A percentile compares a stretch with the other conserved stretches of the same genome.
phyloP scores from a whole-genome alignment of 1,140 invertebrate genomes.

The Drosophila equinoxialis region DNA sequence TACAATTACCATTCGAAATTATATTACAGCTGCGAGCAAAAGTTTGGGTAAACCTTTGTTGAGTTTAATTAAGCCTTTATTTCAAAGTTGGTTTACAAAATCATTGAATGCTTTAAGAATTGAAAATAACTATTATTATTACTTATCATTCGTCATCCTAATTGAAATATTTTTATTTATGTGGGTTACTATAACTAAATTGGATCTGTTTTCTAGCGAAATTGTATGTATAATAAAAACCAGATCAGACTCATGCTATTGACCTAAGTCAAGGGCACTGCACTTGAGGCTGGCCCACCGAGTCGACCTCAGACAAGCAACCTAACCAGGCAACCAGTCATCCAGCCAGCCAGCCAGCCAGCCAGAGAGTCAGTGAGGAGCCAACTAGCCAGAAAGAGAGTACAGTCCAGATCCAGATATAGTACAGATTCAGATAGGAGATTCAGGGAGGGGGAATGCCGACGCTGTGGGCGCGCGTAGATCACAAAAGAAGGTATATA shows the following conservation, averaged over 20 bases:
- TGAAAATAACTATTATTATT: background rate
- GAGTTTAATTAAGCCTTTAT: too few species aligned
- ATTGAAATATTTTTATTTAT: background rate
- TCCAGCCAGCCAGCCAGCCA: background rate
- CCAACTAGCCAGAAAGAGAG: background rate
- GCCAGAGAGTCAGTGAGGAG: background rate
- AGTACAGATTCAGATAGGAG: background rate
- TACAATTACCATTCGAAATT: too few species aligned
- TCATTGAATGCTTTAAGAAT: too few species aligned
- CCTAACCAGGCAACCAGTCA: constrained; percentile 6
- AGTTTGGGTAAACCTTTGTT: too few species aligned
- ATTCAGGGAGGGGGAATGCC: background rate
- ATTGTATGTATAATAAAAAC: constrained; percentile 6
- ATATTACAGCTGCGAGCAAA: too few species aligned
- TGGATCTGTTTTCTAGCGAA: background rate
- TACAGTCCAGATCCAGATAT: constrained; percentile 13
- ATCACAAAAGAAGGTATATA: constrained; percentile 13
- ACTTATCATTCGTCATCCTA: background rate
- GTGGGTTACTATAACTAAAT: background rate
- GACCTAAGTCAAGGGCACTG: constrained; percentile 67
- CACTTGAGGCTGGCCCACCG: constrained; percentile 40
- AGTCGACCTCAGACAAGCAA: constrained; percentile 18
- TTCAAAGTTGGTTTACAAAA: too few species aligned
- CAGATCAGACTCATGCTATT: constrained; percentile 49
- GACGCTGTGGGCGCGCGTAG: constrained; percentile 2